phyloP scores from a whole-genome alignment of 1,140 invertebrate species.

The Euschistus heros region DNA sequence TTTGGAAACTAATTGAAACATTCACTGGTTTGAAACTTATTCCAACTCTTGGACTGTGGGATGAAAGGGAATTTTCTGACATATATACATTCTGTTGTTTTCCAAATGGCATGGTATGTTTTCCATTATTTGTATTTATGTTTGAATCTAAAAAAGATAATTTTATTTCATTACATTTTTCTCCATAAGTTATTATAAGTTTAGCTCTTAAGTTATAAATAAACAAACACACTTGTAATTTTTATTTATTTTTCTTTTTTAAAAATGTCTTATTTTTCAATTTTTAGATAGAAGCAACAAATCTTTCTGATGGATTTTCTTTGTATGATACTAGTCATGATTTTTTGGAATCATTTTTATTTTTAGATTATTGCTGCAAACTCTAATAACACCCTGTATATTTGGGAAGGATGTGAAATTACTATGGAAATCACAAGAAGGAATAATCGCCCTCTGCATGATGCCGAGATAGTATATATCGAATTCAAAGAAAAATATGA shows the following conservation, averaged over 20 bases:
- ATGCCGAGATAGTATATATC: slow-evolving; percentile 59
- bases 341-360: slow-evolving; percentile 36
- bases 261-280: not conserved
- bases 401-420: slow-evolving; percentile 80
- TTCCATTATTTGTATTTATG: not conserved
- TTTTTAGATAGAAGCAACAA: not conserved
- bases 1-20: slow-evolving; percentile 84
- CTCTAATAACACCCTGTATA: slow-evolving; percentile 78
- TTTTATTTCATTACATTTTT: not conserved
- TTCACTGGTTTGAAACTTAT: slow-evolving; percentile 84
- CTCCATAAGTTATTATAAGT: not conserved
- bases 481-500: slow-evolving; percentile 47
- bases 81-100: slow-evolving; percentile 71
- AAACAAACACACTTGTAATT: not conserved
- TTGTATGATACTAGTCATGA: not conserved
- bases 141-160: not conserved
- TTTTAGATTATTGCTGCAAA: slow-evolving; percentile 69
- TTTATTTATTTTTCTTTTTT: not conserved
- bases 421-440: slow-evolving; percentile 66
- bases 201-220: not conserved
- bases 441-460: slow-evolving; percentile 59
- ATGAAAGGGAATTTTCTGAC: slow-evolving; percentile 80
- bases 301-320: not conserved
- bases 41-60: slow-evolving; percentile 74
- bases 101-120: slow-evolving; percentile 66